These are phyloP conservation scores for Australoheros scitulus DNA, from an alignment of 2,113 vertebrate species.

Conservation along the genomic window DNA sequence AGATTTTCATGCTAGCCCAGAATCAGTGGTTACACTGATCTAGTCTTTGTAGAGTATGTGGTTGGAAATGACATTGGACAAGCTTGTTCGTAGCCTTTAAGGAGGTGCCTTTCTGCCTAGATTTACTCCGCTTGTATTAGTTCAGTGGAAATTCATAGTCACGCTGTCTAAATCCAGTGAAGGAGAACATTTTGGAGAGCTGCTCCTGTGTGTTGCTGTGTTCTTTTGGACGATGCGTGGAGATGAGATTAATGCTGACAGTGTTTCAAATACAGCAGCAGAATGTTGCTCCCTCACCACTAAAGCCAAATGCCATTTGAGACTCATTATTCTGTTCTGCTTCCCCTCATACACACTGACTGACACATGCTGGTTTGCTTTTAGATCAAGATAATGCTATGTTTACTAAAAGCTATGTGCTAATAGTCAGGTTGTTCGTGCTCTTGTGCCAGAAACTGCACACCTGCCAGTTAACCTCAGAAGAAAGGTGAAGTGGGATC, in stretches of 20 bases:
- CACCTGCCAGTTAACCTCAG: constrained; percentile 45
- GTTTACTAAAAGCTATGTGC: constrained; percentile 47
- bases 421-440: constrained; percentile 51
- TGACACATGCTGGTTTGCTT: constrained; percentile 9
- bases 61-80: constrained; percentile 10
- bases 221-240: neutral
- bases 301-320: constrained; percentile 19
- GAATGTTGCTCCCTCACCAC: constrained; percentile 12
- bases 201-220: neutral
- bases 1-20: neutral
- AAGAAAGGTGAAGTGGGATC: constrained; percentile 25
- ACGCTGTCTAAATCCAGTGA: constrained; percentile 14
- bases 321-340: constrained; percentile 32
- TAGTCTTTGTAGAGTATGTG: constrained; percentile 16
- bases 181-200: constrained; percentile 33
- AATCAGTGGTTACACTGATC: constrained; percentile 20
- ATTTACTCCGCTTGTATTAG: constrained; percentile 11
- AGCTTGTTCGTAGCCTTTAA: neutral
- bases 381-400: constrained; percentile 25
- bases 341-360: neutral
- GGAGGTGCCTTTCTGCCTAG: constrained; percentile 13
- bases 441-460: constrained; percentile 5
- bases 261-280: constrained; percentile 40
- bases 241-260: constrained; percentile 49
- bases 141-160: constrained; percentile 22